phyloP scores from a whole-genome alignment of 2,797 vertebrate genomes.

The Malurus leucopterus region DNA sequence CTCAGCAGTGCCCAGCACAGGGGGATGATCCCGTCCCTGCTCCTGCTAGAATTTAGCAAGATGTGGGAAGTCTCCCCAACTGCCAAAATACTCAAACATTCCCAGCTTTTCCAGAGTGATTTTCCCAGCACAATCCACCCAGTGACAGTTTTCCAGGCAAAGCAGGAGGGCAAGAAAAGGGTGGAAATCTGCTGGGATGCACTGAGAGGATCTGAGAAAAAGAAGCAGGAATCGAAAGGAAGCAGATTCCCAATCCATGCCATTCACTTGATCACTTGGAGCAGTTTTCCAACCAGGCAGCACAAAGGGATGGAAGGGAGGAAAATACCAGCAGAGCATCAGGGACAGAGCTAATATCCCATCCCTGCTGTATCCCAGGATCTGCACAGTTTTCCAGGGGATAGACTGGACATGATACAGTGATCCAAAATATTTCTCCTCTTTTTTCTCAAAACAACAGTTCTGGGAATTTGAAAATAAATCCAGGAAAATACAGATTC shows the following conservation, averaged over 20 bases:
- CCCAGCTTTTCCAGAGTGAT: not conserved
- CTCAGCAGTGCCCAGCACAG: not conserved
- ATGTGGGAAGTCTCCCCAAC: too few species aligned
- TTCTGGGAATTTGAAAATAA: not conserved
- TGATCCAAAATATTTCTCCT: not conserved
- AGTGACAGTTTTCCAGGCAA: not conserved
- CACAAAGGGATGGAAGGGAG: not conserved
- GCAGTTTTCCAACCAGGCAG: not conserved
- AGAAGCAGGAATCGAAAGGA: not conserved
- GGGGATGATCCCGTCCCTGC: not conserved
- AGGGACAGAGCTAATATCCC: accelerated
- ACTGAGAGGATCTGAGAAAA: not conserved
- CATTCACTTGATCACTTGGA: not conserved
- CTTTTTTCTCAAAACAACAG: not conserved
- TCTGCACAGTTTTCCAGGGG: not conserved
- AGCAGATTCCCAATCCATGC: accelerated
- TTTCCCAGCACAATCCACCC: not conserved
- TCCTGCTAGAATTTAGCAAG: not conserved
- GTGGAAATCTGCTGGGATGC: not conserved
- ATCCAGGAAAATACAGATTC: not conserved
- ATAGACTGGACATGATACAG: accelerated
- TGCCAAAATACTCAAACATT: not conserved
- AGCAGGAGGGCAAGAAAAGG: not conserved
- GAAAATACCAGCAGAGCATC: not conserved
- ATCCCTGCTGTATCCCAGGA: not conserved